A percentile compares a stretch with the other conserved stretches of the same genome.
These are phyloP conservation scores for Osmerus mordax DNA, from an alignment of 2,113 vertebrate genomes.

Conservation along the genomic window DNA sequence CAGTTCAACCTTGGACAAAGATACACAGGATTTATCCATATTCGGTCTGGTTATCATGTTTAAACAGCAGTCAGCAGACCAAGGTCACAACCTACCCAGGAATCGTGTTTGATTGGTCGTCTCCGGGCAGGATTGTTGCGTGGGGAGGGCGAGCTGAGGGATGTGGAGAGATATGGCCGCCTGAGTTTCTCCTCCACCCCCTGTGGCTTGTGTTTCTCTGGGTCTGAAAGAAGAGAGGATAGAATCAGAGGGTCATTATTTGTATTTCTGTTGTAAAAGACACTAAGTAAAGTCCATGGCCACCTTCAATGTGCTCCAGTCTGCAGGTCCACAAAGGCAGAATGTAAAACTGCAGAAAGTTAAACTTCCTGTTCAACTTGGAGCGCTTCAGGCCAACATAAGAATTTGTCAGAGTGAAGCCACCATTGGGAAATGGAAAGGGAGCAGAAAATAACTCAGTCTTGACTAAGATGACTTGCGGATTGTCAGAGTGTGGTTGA, in stretches of 20 bases:
- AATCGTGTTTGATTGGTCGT: slow-evolving; percentile 73
- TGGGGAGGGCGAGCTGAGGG: slow-evolving; percentile 65
- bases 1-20: neutral
- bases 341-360: too few relatives aligned
- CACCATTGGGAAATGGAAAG: too few relatives aligned
- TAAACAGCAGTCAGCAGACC: neutral
- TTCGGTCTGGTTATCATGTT: neutral
- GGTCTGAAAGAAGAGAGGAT: slow-evolving; percentile 32
- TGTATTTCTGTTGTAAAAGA: too few relatives aligned
- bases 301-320: too few relatives aligned
- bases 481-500: too few relatives aligned
- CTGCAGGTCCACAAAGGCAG: too few relatives aligned
- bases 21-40: neutral
- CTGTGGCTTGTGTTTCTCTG: slow-evolving; percentile 48
- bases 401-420: too few relatives aligned
- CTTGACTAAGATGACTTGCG: too few relatives aligned
- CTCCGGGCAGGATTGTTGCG: slow-evolving; percentile 63
- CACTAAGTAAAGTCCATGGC: too few relatives aligned
- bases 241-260: neutral
- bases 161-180: slow-evolving; percentile 67
- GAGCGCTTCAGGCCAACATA: too few relatives aligned
- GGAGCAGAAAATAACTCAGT: too few relatives aligned
- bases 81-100: slow-evolving; percentile 66
- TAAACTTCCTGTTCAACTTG: too few relatives aligned
- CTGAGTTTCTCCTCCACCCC: slow-evolving; percentile 56